These are phyloP conservation scores for Drosophila busckii DNA, from an alignment of 1,140 invertebrate species.

Conservation along the genomic window DNA sequence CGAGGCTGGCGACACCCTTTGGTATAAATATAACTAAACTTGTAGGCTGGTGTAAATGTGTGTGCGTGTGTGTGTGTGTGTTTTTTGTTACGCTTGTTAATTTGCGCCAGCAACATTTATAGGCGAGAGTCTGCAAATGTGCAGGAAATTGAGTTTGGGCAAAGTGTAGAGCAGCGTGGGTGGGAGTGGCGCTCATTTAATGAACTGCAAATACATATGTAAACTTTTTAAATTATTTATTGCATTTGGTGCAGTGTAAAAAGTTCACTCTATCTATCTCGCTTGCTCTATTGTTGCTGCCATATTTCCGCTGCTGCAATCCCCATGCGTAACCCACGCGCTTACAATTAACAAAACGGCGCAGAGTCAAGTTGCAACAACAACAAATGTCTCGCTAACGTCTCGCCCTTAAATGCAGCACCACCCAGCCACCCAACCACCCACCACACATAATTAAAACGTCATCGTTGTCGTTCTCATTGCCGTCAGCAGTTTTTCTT, in stretches of 20 bases:
- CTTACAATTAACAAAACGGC: conserved; percentile 47
- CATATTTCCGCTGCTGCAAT: neutral
- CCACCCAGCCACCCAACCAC: neutral
- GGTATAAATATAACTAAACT: conserved; percentile 20
- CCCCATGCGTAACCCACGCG: neutral
- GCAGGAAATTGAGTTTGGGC: conserved; percentile 6
- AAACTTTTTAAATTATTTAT: too few relatives aligned
- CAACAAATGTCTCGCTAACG: conserved; percentile 59
- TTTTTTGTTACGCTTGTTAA: conserved; percentile 64
- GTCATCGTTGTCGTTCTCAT: conserved; percentile 49
- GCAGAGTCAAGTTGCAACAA: too few relatives aligned
- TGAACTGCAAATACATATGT: conserved; percentile 37
- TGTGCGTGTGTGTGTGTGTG: conserved; percentile 15
- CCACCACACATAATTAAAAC: conserved; percentile 66
- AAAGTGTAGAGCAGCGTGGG: neutral
- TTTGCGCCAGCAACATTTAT: conserved; percentile 35
- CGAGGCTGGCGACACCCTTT: conserved; percentile 23
- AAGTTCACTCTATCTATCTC: conserved; percentile 5
- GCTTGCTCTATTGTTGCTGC: neutral
- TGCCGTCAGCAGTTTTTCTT: conserved; percentile 61
- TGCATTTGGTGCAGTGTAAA: conserved; percentile 6
- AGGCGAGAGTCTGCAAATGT: conserved; percentile 7
- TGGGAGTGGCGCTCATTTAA: conserved; percentile 11
- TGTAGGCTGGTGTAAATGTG: neutral
- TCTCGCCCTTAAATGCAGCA: conserved; percentile 40